Conservation (phyloP, 2,797 vertebrate species). For the Bradypodion pumilum region DNA sequence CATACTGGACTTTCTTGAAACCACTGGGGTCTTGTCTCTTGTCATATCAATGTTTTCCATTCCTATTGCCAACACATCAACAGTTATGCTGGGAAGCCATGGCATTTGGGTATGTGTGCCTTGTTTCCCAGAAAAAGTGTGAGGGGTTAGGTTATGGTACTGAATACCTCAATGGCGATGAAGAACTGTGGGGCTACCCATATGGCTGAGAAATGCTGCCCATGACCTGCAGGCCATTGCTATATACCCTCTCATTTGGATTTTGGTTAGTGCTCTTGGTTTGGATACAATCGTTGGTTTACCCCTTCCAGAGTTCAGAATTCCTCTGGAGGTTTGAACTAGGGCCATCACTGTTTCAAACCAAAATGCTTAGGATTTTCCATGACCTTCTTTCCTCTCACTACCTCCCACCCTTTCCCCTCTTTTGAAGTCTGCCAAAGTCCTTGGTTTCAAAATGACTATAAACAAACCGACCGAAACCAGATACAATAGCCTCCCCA, state of each 20-base stretch:
- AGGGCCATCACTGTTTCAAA: slow-evolving; percentile 11
- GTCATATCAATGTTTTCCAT: not conserved
- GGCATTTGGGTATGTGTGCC: not conserved
- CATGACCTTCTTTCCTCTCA: not conserved
- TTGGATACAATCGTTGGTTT: not conserved
- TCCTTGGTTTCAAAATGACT: slow-evolving; percentile 38
- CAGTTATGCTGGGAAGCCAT: not conserved
- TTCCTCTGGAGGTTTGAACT: not conserved
- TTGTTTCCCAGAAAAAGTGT: not conserved
- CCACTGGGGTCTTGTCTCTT: not conserved
- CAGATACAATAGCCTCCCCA: slow-evolving; percentile 32
- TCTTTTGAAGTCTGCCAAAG: slow-evolving; percentile 42
- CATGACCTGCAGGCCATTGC: not conserved
- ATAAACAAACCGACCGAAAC: slow-evolving; percentile 52
- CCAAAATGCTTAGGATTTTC: slow-evolving; percentile 27
- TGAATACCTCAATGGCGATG: not conserved
- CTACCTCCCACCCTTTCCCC: not conserved
- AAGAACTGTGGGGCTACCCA: not conserved
- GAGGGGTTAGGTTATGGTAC: not conserved
- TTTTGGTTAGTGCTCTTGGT: not conserved
- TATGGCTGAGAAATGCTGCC: not conserved
- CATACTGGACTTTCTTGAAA: no score
- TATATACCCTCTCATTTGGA: slow-evolving; percentile 10
- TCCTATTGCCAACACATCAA: not conserved
- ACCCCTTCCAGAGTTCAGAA: slow-evolving; percentile 11